Percentiles rank a stretch among this genome's conserved stretches.
Conservation (phyloP, 92 coral and sea anemone genomes). For the Epizoanthus ramosus region DNA sequence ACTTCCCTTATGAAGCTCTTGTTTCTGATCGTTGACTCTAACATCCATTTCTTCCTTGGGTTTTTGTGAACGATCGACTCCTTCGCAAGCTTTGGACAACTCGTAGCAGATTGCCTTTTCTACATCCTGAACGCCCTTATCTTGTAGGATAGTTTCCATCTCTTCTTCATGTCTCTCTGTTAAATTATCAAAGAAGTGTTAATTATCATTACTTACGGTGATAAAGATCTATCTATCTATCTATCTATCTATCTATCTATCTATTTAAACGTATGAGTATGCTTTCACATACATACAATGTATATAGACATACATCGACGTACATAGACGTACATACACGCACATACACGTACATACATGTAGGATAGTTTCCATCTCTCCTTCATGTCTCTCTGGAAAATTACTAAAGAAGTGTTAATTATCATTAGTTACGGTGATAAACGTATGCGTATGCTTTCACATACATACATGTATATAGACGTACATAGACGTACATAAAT, state of each 20-base stretch:
- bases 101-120: constrained; percentile 89
- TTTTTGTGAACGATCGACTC: constrained; percentile 92
- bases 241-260: no score
- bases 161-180: constrained; percentile 95
- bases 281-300: no score
- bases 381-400: constrained; percentile 85
- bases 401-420: background rate
- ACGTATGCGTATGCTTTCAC: no score
- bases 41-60: constrained; percentile 90
- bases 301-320: no score
- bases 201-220: background rate
- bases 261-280: no score
- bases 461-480: no score
- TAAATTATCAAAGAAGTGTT: background rate
- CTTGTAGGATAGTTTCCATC: constrained; percentile 68
- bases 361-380: constrained; percentile 82
- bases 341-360: no score
- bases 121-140: constrained; percentile 53
- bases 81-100: constrained; percentile 90
- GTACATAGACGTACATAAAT: no score
- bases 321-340: no score
- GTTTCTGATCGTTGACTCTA: constrained; percentile 76
- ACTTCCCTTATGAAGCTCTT: constrained; percentile 46
- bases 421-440: no score
- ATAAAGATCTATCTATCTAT: no score